Evolutionary conservation across 1,140 invertebrate genomes (phyloP).

Genomic region (Oncopeltus fasciatus): DNA sequence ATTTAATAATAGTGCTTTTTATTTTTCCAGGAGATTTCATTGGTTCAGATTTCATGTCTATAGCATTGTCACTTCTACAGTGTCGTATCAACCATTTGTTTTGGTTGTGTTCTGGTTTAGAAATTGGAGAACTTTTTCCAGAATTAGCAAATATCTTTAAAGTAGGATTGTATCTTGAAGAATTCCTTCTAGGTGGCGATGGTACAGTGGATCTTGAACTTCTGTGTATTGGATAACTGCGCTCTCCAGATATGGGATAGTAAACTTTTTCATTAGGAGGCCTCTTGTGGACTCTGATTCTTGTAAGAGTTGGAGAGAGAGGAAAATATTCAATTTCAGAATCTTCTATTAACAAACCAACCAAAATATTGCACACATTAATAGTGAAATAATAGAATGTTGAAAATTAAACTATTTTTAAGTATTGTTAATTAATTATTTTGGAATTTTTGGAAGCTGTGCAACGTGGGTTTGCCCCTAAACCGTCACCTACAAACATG

Average conservation of each 20-base stretch:
- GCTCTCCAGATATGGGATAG: slow-evolving; percentile 36
- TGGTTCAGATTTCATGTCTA: neutral
- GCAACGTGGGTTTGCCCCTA: neutral
- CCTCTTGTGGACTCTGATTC: slow-evolving; percentile 58
- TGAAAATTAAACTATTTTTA: too few species aligned
- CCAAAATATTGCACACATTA: neutral
- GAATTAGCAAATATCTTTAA: slow-evolving; percentile 35
- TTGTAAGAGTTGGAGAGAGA: slow-evolving; percentile 59
- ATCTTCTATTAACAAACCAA: slow-evolving; percentile 19
- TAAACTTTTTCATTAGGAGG: slow-evolving; percentile 37
- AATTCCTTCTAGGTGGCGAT: slow-evolving; percentile 52
- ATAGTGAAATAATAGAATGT: neutral
- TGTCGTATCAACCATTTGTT: neutral
- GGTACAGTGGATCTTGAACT: slow-evolving; percentile 34
- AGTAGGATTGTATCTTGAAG: slow-evolving; percentile 55
- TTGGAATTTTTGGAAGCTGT: neutral
- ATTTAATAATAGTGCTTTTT: slow-evolving; percentile 1
- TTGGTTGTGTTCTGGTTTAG: neutral
- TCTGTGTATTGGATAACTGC: slow-evolving; percentile 34
- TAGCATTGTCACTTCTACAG: neutral
- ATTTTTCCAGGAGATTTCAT: neutral
- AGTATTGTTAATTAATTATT: too few species aligned
- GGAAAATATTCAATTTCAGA: slow-evolving; percentile 65
- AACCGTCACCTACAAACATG: slow-evolving; percentile 23
- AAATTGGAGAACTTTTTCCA: neutral